phyloP scores from a whole-genome alignment of 2,797 vertebrate genomes.

The Galaxias olidus region DNA sequence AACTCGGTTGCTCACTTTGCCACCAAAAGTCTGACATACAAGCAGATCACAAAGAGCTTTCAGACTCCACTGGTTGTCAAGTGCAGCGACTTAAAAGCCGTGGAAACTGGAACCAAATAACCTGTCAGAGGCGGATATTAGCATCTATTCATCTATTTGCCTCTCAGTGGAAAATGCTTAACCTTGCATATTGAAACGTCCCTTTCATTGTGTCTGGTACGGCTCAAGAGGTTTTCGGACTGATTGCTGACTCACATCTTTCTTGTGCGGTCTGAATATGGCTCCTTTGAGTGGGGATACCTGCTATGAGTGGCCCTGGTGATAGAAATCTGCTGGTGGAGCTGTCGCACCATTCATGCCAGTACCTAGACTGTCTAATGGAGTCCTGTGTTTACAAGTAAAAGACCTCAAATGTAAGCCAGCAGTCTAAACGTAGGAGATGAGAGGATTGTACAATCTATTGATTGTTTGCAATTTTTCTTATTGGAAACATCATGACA shows the following conservation, averaged over 20 bases:
- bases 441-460: too few relatives aligned
- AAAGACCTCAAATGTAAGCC: too few relatives aligned
- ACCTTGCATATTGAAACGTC: constrained; percentile 18
- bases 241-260: constrained; percentile 14
- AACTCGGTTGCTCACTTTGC: not conserved
- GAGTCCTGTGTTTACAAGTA: not conserved
- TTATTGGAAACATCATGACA: not conserved
- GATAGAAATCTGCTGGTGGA: constrained; percentile 2
- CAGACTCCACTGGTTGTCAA: constrained; percentile 4
- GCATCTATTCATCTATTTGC: constrained; percentile 24
- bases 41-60: constrained; percentile 6
- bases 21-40: constrained; percentile 14
- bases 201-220: constrained; percentile 14
- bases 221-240: constrained; percentile 21
- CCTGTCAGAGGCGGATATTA: constrained; percentile 25
- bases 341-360: not conserved
- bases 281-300: constrained; percentile 1
- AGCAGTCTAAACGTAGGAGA: too few relatives aligned
- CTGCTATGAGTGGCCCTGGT: not conserved
- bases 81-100: constrained; percentile 14
- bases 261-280: constrained; percentile 8
- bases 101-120: constrained; percentile 18
- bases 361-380: constrained; percentile 2
- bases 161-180: constrained; percentile 12
- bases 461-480: constrained; percentile 4